These are phyloP conservation scores for Ichneumoninae sp. DNA, from an alignment of 2,888 invertebrate species.

Conservation along the genomic window DNA sequence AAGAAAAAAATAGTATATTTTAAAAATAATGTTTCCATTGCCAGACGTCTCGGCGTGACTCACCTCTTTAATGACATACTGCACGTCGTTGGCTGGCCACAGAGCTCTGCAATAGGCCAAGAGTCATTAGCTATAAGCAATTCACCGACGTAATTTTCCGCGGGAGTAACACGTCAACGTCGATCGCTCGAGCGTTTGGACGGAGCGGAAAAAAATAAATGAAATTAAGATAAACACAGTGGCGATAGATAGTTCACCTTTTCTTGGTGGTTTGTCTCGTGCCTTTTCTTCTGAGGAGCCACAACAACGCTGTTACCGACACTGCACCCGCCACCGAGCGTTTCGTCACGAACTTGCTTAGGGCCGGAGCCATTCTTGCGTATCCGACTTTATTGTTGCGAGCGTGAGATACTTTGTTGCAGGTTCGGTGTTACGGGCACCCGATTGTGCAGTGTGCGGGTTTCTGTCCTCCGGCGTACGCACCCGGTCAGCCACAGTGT, in stretches of 20 bases:
- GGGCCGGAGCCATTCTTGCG: slow-evolving; percentile 89
- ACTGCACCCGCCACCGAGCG: slow-evolving; percentile 88
- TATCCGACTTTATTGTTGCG: background rate
- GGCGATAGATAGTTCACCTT: slow-evolving; percentile 60
- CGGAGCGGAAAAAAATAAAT: background rate
- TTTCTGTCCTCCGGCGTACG: background rate
- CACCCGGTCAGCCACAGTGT: background rate
- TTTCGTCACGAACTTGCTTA: slow-evolving; percentile 90
- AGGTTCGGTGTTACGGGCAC: background rate
- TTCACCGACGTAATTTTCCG: background rate
- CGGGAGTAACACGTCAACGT: background rate
- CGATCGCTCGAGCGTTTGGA: background rate
- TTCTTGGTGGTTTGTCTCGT: slow-evolving; percentile 69
- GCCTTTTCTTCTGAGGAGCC: slow-evolving; percentile 77
- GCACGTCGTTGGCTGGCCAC: slow-evolving; percentile 89
- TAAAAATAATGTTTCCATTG: background rate
- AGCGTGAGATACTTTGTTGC: background rate
- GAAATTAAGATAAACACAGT: background rate
- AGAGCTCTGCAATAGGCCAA: slow-evolving; percentile 83
- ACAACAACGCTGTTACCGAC: slow-evolving; percentile 85
- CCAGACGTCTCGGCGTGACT: slow-evolving; percentile 26
- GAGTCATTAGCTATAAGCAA: slow-evolving; percentile 36
- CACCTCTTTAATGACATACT: slow-evolving; percentile 91
- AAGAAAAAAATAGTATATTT: background rate
- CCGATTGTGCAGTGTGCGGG: background rate